phyloP scores from a whole-genome alignment of 1,140 invertebrate genomes.

The Drepana arcuata region DNA sequence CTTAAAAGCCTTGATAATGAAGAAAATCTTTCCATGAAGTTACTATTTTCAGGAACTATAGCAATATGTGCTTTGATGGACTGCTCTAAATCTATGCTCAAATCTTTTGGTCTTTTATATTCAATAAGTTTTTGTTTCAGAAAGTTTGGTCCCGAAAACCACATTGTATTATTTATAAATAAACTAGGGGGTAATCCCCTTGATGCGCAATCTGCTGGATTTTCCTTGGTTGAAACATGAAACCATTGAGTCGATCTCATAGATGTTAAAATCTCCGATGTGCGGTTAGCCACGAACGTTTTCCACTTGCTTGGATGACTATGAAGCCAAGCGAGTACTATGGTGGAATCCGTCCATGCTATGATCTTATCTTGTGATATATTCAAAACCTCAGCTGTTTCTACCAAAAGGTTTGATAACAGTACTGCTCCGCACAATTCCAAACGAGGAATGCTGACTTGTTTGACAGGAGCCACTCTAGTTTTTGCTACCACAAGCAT shows the following conservation, averaged over 20 bases:
- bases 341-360: constrained; percentile 13
- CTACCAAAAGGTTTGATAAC: constrained; percentile 10
- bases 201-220: no score
- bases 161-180: neutral
- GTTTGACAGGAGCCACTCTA: constrained; percentile 25
- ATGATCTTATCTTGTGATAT: constrained; percentile 16
- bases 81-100: constrained; percentile 7
- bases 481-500: constrained; percentile 20
- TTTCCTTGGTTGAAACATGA: no score
- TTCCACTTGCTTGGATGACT: no score
- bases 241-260: no score
- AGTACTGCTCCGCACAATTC: constrained; percentile 31
- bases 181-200: neutral
- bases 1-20: neutral
- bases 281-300: no score
- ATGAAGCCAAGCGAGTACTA: no score
- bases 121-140: neutral
- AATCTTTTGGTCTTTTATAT: constrained; percentile 1
- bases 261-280: no score
- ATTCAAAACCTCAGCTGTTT: constrained; percentile 13
- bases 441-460: constrained; percentile 22
- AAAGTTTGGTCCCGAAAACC: constrained; percentile 7
- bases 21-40: constrained; percentile 2
- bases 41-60: neutral
- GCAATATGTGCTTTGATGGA: neutral